Evolutionary conservation across 2,113 vertebrate species (phyloP).

Genomic region (Sander lucioperca): DNA sequence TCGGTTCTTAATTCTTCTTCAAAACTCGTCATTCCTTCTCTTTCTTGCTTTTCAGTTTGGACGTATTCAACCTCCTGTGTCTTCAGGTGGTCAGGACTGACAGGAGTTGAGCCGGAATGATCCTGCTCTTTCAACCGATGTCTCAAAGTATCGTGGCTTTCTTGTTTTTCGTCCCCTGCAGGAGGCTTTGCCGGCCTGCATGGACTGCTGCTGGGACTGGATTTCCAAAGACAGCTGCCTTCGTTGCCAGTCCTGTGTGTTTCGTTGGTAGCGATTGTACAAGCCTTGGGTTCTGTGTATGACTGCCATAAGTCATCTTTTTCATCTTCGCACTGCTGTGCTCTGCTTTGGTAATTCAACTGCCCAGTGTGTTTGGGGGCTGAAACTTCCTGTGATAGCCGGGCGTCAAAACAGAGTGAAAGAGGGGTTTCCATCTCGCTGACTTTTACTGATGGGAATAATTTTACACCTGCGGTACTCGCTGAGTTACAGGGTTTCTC

Average conservation of each 20-base stretch:
- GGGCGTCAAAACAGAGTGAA: not conserved
- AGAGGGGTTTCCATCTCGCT: constrained; percentile 26
- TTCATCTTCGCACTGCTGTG: constrained; percentile 34
- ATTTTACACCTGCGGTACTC: constrained; percentile 46
- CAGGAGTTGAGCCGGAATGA: constrained; percentile 22
- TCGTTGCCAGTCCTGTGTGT: constrained; percentile 18
- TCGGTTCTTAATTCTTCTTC: constrained; percentile 10
- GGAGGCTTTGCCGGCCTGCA: constrained; percentile 18
- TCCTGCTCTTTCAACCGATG: constrained; percentile 38
- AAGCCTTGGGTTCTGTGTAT: constrained; percentile 31
- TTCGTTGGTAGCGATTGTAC: not conserved
- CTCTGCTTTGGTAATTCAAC: constrained; percentile 20
- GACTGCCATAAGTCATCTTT: constrained; percentile 40
- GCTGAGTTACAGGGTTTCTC: constrained; percentile 53
- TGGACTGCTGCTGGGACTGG: constrained; percentile 39
- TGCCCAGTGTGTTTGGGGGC: not conserved
- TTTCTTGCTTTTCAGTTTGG: constrained; percentile 14
- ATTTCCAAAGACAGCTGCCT: constrained; percentile 51
- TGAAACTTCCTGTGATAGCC: constrained; percentile 28
- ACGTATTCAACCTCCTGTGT: constrained; percentile 11
- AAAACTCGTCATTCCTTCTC: constrained; percentile 3
- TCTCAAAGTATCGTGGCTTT: constrained; percentile 32
- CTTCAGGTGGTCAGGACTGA: constrained; percentile 21
- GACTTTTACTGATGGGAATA: constrained; percentile 51
- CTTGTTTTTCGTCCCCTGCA: constrained; percentile 37